Base-by-base conservation (phyloP, 2,888 invertebrate species). In the Cyrtodaria siliqua region DNA sequence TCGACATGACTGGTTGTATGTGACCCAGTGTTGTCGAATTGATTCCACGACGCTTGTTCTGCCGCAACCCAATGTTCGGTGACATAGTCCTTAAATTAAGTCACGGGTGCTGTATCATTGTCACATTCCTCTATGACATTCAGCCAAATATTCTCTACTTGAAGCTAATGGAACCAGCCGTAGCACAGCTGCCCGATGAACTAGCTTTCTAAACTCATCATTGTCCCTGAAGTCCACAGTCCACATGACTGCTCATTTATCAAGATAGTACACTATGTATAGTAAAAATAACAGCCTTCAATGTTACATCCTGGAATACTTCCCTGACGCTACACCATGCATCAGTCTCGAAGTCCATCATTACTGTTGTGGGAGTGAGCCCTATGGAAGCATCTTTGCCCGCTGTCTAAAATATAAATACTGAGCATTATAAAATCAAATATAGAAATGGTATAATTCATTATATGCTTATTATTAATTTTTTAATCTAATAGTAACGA, bases 271-370 rank as follows among this genome's bases (percentile, higher is more conserved):
- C 63, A 64, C 44, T 84, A 71, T 2, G 61, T 68, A 40, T 61
- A 80, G 50, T 80, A 74, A 60, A 82, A 82, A 27, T 77, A 69
- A 56, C 72, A 83, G 8, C 53, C 24, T 12, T n/a, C 4, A 20
- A 52, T 52, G 23, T 20, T 9, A 52, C 20, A 52, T 52, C 26
- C 9, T 12, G 9, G 53, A 52, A 52, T 6, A 52, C 53, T 12
- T 9, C n/a, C 4, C 53, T 12, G 14, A 49, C 49, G 6, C 14
- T 18, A 9, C 49, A 8, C 26, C 53, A 52, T 52, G 53, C 53
- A 12, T 20, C 23, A 4, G 14, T 52, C 26, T 52, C 53, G 26
- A 12, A 52, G 26, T 26, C 53, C 53, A 52, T 52, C 53, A 52
- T 52, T 6, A 52, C 24, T 6, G n/a, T n/a, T 52, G 6, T 26